phyloP scores from a whole-genome alignment of 1,140 invertebrate species.

The Bombus fervidus region DNA sequence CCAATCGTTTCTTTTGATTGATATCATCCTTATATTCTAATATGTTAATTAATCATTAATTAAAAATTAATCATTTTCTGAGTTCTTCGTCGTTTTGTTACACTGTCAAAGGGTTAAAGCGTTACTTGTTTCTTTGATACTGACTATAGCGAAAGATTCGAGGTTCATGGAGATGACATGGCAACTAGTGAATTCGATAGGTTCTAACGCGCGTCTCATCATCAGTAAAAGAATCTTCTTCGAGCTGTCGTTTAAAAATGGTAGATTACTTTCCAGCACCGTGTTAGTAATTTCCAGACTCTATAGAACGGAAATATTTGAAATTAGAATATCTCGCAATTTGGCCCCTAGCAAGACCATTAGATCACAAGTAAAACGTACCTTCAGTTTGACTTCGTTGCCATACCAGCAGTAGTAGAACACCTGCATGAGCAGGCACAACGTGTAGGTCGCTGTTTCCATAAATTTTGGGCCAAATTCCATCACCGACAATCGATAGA shows the following conservation, averaged over 20 bases:
- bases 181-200: conserved; percentile 44
- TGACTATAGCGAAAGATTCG: conserved; percentile 36
- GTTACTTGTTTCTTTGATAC: background rate
- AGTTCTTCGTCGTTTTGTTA: background rate
- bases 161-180: conserved; percentile 41
- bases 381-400: conserved; percentile 79
- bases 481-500: conserved; percentile 66
- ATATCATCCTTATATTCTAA: too few species aligned
- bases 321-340: background rate
- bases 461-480: conserved; percentile 76
- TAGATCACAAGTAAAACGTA: background rate
- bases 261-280: conserved; percentile 60
- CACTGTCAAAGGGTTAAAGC: background rate
- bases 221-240: conserved; percentile 40
- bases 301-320: conserved; percentile 29
- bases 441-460: conserved; percentile 47
- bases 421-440: conserved; percentile 70
- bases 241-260: background rate
- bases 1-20: too few species aligned
- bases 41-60: too few species aligned
- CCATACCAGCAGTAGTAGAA: conserved; percentile 84
- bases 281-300: conserved; percentile 46
- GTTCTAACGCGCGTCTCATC: conserved; percentile 32
- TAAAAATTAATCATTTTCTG: background rate
- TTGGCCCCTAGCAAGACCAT: too few species aligned